These are phyloP conservation scores for Timema podura DNA, from an alignment of 2,888 invertebrate species.

Conservation along the genomic window DNA sequence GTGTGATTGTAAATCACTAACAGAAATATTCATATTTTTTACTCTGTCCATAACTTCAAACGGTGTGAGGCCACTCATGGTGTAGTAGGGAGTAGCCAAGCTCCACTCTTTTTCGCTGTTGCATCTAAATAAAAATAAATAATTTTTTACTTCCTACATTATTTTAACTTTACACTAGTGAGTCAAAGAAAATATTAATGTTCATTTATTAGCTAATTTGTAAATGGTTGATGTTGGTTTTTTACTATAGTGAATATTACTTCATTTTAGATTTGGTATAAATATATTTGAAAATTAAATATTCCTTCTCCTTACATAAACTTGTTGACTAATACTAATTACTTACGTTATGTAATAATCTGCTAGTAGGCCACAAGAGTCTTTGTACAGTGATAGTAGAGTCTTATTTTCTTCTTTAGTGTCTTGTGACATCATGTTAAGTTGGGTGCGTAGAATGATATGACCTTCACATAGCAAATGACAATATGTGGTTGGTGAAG, in stretches of 20 bases:
- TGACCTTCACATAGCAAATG: constrained; percentile 71
- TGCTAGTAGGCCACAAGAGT: constrained; percentile 54
- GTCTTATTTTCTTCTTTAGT: constrained; percentile 24
- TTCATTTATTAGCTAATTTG: no score
- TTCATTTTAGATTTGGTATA: no score
- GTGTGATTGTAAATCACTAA: neutral
- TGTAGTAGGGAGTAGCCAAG: constrained; percentile 52
- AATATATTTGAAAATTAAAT: no score
- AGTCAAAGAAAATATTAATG: no score
- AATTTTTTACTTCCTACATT: neutral
- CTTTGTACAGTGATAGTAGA: constrained; percentile 47
- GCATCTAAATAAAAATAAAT: constrained; percentile 29
- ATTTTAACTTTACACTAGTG: neutral
- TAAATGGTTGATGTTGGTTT: no score
- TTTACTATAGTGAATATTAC: no score
- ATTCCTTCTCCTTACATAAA: neutral
- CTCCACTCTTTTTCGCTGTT: constrained; percentile 42
- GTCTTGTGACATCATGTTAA: constrained; percentile 41
- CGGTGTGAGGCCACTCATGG: constrained; percentile 51
- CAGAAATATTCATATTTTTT: constrained; percentile 32
- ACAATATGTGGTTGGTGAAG: constrained; percentile 63
- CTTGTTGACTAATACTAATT: neutral
- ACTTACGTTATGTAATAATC: constrained; percentile 49
- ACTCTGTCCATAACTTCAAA: constrained; percentile 45
- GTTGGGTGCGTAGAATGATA: constrained; percentile 55